Evolutionary conservation across 2,797 vertebrate genomes (phyloP).

Genomic region (Melanotaenia boesemani): DNA sequence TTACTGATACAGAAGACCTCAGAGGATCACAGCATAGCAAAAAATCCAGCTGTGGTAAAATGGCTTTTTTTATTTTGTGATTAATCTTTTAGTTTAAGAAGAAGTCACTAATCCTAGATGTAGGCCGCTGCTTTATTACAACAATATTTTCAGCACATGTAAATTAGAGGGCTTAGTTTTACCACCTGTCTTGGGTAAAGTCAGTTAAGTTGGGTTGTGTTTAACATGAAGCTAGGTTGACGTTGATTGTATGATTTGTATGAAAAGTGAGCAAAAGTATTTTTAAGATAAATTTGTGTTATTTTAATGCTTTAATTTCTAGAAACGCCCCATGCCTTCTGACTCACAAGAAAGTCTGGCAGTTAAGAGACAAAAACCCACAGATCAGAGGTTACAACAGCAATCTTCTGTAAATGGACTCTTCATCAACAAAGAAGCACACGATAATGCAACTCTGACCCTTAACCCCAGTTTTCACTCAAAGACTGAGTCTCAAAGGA

Average conservation of each 20-base stretch:
- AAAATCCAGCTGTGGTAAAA: slow-evolving; percentile 78
- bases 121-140: no score
- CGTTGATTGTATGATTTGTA: not conserved
- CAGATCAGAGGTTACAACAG: slow-evolving; percentile 70
- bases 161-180: not conserved
- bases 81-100: not conserved
- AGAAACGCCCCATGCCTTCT: slow-evolving; percentile 85
- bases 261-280: not conserved
- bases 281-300: not conserved
- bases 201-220: not conserved
- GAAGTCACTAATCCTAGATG: not conserved
- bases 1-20: slow-evolving; percentile 61
- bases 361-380: slow-evolving; percentile 79
- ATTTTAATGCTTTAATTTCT: not conserved
- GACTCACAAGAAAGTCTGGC: slow-evolving; percentile 72
- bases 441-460: slow-evolving; percentile 27
- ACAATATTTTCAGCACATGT: not conserved
- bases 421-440: slow-evolving; percentile 56
- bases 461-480: slow-evolving; percentile 66
- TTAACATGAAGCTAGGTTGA: not conserved
- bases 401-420: slow-evolving; percentile 67
- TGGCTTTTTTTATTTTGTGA: not conserved
- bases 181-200: not conserved
- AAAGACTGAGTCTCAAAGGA: slow-evolving; percentile 77
- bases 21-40: slow-evolving; percentile 76